These are phyloP conservation scores for Mycteria americana DNA, from an alignment of 2,797 vertebrate genomes.

Conservation along the genomic window DNA sequence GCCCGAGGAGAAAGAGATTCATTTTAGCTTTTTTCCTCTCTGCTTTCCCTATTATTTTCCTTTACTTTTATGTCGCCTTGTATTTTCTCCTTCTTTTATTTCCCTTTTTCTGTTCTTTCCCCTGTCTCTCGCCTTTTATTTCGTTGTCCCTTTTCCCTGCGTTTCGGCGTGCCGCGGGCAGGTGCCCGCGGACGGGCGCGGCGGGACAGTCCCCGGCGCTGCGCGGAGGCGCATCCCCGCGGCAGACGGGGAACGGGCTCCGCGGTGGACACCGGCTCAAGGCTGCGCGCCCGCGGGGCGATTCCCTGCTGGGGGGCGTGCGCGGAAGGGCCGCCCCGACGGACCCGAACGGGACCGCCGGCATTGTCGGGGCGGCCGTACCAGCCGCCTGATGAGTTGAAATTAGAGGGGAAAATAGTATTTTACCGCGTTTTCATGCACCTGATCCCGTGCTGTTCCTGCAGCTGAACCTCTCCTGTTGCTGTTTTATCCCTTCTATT, in stretches of 20 bases:
- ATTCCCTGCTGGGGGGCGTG: too few relatives aligned
- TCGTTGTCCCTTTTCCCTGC: not conserved
- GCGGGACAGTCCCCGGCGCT: not conserved
- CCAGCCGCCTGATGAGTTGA: not conserved
- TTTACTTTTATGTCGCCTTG: not conserved
- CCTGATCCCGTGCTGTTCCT: not conserved
- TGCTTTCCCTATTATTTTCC: not conserved
- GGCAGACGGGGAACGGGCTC: not conserved
- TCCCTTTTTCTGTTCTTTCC: not conserved
- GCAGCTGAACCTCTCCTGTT: not conserved
- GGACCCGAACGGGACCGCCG: too few relatives aligned
- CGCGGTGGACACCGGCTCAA: not conserved
- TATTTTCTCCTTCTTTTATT: not conserved
- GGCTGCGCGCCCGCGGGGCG: not conserved
- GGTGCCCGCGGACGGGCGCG: not conserved
- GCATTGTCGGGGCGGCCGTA: not conserved
- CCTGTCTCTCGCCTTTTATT: not conserved
- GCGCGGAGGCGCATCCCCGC: not conserved
- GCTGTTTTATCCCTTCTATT: not conserved
- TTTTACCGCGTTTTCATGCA: not conserved
- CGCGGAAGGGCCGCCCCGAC: not conserved
- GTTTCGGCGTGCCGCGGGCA: not conserved
- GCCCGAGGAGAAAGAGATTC: not conserved
- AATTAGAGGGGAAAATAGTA: not conserved
- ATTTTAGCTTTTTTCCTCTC: not conserved